A percentile compares a stretch with the other conserved stretches of the same genome.
Evolutionary conservation across 2,797 vertebrate genomes (phyloP).

Genomic region (Enteromius viviparus): DNA sequence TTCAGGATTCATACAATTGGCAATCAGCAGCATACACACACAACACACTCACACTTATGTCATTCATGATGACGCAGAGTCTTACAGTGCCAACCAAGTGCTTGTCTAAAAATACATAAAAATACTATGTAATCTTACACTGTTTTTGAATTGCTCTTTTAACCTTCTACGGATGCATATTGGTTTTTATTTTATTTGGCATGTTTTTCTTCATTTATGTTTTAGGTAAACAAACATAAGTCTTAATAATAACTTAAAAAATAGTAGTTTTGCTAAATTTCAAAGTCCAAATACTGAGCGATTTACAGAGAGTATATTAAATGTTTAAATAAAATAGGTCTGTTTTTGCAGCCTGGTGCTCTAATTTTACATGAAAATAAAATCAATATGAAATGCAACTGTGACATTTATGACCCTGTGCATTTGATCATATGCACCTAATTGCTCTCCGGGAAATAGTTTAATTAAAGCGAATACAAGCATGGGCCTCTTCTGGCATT

Average conservation of each 20-base stretch:
- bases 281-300: background rate
- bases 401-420: conserved; percentile 23
- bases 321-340: background rate
- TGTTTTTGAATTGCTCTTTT: background rate
- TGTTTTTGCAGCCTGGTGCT: background rate
- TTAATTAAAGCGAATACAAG: conserved; percentile 24
- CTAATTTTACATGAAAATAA: background rate
- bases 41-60: conserved; percentile 17
- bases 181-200: background rate
- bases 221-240: background rate
- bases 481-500: conserved; percentile 3
- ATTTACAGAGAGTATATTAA: background rate
- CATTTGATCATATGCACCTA: background rate
- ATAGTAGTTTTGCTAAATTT: background rate
- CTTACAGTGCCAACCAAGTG: background rate
- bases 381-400: background rate
- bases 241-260: background rate
- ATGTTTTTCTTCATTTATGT: background rate
- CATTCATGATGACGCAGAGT: conserved; percentile 28
- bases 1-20: conserved; percentile 45
- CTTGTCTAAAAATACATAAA: background rate
- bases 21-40: conserved; percentile 23
- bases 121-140: background rate
- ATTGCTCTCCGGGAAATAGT: conserved; percentile 28
- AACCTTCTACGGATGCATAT: background rate